A percentile compares a stretch with the other conserved stretches of the same genome.
These are phyloP conservation scores for Anneissia japonica DNA, from an alignment of 35 echinoderm and acorn worm genomes.

Conservation along the genomic window DNA sequence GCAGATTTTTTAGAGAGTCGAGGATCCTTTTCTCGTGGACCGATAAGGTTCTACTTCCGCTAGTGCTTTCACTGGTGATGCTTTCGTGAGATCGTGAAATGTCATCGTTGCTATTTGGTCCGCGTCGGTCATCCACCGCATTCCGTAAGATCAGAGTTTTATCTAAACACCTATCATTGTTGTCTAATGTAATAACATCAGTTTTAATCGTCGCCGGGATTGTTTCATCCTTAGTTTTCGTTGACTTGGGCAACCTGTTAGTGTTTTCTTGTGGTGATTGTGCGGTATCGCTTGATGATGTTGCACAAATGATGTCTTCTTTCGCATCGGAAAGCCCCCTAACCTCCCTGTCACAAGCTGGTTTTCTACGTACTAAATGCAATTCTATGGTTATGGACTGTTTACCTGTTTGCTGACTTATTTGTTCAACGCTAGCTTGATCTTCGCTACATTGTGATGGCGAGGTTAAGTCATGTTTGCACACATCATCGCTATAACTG, in stretches of 20 bases:
- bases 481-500: background rate
- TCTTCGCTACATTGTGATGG: background rate
- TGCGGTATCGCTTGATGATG: background rate
- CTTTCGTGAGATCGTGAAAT: background rate
- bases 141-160: background rate
- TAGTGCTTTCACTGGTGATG: background rate
- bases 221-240: background rate
- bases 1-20: background rate
- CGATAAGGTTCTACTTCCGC: background rate
- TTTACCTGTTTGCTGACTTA: background rate
- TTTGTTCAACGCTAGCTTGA: background rate
- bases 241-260: background rate
- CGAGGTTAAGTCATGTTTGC: background rate
- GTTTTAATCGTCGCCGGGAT: background rate
- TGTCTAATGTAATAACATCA: background rate
- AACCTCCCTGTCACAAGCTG: background rate
- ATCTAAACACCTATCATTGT: background rate
- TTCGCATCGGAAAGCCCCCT: background rate
- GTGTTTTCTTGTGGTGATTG: background rate
- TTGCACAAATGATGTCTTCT: background rate
- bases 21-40: background rate
- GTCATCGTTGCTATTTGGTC: background rate
- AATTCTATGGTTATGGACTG: background rate
- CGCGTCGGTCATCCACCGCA: background rate
- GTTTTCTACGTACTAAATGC: background rate